These are phyloP conservation scores for Bugula neritina DNA, from an alignment of 2,888 invertebrate genomes.

Conservation along the genomic window DNA sequence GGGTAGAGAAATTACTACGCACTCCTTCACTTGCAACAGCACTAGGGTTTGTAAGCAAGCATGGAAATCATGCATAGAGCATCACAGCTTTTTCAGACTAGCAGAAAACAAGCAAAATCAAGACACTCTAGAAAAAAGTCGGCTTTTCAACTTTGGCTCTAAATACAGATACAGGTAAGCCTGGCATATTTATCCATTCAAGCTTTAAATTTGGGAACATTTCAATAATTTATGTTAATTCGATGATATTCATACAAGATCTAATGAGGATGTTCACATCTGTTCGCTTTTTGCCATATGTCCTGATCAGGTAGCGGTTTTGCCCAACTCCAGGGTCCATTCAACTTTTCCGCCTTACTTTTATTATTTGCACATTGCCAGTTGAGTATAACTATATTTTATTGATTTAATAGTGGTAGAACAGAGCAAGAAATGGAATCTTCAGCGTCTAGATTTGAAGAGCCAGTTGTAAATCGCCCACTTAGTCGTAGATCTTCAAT, in stretches of 20 bases:
- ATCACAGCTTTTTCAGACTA: slow-evolving; percentile 20
- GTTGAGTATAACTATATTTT: no score
- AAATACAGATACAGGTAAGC: slow-evolving; percentile 11
- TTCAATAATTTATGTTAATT: not conserved
- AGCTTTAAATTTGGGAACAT: not conserved
- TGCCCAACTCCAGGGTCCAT: no score
- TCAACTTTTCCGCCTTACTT: no score
- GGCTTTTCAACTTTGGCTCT: not conserved
- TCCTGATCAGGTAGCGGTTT: no score
- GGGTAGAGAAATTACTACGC: slow-evolving; percentile 4
- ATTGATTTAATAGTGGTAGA: not conserved
- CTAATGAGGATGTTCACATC: no score
- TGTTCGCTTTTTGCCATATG: no score
- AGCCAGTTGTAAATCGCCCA: slow-evolving; percentile 9
- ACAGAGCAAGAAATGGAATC: slow-evolving; percentile 19
- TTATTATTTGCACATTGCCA: no score
- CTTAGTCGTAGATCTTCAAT: not conserved
- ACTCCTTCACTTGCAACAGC: not conserved
- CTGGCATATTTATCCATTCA: not conserved
- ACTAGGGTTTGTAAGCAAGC: slow-evolving; percentile 8
- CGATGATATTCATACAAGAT: not conserved
- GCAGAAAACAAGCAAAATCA: slow-evolving; percentile 1
- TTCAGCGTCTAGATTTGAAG: not conserved
- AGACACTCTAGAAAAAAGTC: not conserved
- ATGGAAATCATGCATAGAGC: slow-evolving; percentile 25